Conservation (phyloP, 2,797 vertebrate genomes). For the Trachops cirrhosus region DNA sequence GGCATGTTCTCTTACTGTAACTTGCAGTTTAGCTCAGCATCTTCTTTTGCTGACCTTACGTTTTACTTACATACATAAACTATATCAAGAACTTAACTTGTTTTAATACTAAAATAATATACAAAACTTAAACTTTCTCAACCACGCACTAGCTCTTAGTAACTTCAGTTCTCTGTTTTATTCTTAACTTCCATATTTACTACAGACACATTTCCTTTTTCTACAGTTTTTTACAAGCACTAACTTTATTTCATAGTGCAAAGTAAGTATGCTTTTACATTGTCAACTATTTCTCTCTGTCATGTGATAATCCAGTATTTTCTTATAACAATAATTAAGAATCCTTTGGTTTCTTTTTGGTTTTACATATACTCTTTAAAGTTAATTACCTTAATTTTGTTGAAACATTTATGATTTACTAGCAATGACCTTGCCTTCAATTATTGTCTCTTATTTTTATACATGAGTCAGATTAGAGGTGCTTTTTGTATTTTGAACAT, state of each 20-base stretch:
- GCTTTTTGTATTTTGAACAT: slow-evolving; percentile 33
- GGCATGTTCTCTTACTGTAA: neutral
- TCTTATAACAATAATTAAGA: slow-evolving; percentile 15
- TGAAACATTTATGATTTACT: slow-evolving; percentile 20
- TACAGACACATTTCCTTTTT: neutral
- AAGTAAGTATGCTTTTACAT: slow-evolving; percentile 36
- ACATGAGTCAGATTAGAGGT: neutral
- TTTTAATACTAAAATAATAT: slow-evolving; percentile 15
- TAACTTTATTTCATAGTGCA: slow-evolving; percentile 32
- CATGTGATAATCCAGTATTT: neutral
- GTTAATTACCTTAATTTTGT: slow-evolving; percentile 13
- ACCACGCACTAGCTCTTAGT: neutral
- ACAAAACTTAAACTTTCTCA: neutral
- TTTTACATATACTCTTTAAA: neutral
- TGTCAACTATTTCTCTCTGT: neutral
- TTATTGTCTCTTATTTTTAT: slow-evolving; percentile 28
- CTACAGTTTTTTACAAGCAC: neutral
- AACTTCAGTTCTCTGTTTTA: neutral
- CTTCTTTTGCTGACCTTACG: neutral
- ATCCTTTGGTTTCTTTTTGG: neutral
- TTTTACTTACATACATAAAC: neutral
- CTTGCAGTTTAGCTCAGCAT: neutral
- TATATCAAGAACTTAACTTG: neutral
- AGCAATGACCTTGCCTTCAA: neutral
- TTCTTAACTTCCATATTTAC: neutral